phyloP scores from a whole-genome alignment of 2,797 vertebrate species.

The Pogonophryne albipinna region DNA sequence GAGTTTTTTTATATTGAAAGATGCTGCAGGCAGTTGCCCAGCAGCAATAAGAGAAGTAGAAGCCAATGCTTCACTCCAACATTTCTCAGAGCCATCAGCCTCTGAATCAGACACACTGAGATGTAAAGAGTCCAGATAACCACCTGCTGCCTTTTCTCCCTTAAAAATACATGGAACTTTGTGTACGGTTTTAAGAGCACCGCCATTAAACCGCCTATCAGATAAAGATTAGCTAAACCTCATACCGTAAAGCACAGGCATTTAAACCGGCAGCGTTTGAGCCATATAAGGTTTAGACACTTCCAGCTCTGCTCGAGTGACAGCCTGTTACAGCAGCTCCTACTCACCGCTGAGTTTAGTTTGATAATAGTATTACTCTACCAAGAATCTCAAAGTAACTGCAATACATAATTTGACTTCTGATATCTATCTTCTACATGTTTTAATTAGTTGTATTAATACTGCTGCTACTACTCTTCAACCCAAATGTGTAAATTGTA shows the following conservation, averaged over 20 bases:
- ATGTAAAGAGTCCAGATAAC: slow-evolving; percentile 38
- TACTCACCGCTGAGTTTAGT: no score
- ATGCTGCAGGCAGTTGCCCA: slow-evolving; percentile 10
- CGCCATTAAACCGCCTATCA: not conserved
- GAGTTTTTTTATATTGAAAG: slow-evolving; percentile 43
- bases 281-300: not conserved
- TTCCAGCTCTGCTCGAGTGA: no score
- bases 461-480: no score
- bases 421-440: no score
- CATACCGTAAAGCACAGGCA: slow-evolving; percentile 17
- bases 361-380: no score
- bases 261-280: slow-evolving; percentile 7
- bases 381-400: no score
- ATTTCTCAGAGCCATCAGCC: slow-evolving; percentile 47
- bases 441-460: no score
- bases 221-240: slow-evolving; percentile 14
- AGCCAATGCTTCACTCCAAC: slow-evolving; percentile 43
- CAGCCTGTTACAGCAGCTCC: no score
- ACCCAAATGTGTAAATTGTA: no score
- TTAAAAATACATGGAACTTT: slow-evolving; percentile 42
- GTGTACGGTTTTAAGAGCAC: slow-evolving; percentile 6
- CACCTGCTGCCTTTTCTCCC: slow-evolving; percentile 22
- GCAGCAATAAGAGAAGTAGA: slow-evolving; percentile 23
- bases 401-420: no score
- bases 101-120: slow-evolving; percentile 30